Evolutionary conservation across 2,888 invertebrate genomes (phyloP).

Genomic region (Dorcus hopei): DNA sequence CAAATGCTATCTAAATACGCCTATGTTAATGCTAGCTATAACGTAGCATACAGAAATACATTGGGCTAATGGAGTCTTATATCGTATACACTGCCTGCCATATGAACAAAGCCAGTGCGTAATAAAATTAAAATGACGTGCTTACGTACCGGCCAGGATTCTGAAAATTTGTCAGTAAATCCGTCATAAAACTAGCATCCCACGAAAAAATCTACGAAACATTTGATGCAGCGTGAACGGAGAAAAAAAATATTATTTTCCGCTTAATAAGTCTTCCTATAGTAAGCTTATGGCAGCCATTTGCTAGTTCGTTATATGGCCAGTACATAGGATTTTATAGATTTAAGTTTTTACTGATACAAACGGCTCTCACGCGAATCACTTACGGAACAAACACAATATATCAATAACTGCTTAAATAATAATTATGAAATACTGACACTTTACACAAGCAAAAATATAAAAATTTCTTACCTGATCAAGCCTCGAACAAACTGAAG

Average conservation of each 20-base stretch:
- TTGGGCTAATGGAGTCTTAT: slow-evolving; percentile 52
- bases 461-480: slow-evolving; percentile 60
- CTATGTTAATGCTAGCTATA: slow-evolving; percentile 34
- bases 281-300: slow-evolving; percentile 56
- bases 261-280: slow-evolving; percentile 41
- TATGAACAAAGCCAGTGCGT: slow-evolving; percentile 47
- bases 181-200: slow-evolving; percentile 33
- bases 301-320: slow-evolving; percentile 51
- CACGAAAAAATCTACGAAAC: slow-evolving; percentile 34
- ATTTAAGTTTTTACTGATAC: slow-evolving; percentile 39
- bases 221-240: slow-evolving; percentile 11
- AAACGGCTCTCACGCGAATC: slow-evolving; percentile 33
- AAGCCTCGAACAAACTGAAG: slow-evolving; percentile 57
- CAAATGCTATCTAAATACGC: slow-evolving; percentile 30
- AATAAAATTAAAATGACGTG: slow-evolving; percentile 30
- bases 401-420: slow-evolving; percentile 39
- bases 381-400: slow-evolving; percentile 35
- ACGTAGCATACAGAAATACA: slow-evolving; percentile 36
- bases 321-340: slow-evolving; percentile 42
- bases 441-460: slow-evolving; percentile 53
- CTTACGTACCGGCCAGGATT: neutral
- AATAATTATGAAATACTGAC: slow-evolving; percentile 51
- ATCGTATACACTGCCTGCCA: slow-evolving; percentile 45
- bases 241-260: slow-evolving; percentile 33
- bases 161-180: slow-evolving; percentile 38